Base-by-base conservation (phyloP, 2,113 vertebrate species). In the Ciconia boyciana region DNA sequence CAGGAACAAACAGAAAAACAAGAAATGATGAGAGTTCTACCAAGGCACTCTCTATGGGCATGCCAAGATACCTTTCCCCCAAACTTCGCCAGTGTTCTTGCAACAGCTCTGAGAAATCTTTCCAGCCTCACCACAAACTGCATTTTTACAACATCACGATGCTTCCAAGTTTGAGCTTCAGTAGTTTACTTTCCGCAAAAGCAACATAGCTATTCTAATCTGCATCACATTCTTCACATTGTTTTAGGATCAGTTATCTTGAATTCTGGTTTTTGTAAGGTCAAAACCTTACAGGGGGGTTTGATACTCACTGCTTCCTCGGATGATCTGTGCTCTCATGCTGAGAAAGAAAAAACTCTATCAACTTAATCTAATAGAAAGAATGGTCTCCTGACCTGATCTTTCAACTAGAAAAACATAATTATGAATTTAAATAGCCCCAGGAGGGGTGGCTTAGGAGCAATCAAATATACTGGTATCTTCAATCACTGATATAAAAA, bases 211-310 rank as follows among this genome's bases (percentile, higher is more conserved):
- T 60, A 65, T 74, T 91, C 96, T 85, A 95, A 95, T 96, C 94
- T 94, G 65, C 81, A 81, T 28, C 0, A 6, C 84, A 94, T 90
- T 69, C 80, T 70, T 96, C 44, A 41, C 91, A 98, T 96, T 95
- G 91, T 95, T 97, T 97, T 95, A 95, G 96, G 94, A 94, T 97
- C 96, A 97, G 94, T 86, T 97, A 96, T 95, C 93, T 76, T 76
- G 46, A 97, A 94, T 51, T 91, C 92, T 75, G 57, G 39, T 52
- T 91, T 93, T 83, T 89, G 68, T 62, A 94, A 97, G 86, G 39
- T 39, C 39, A 39, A 39, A 39, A 39, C 39, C 39, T 39, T 39
- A 39, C 39, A 39, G 28, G 32, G 69, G 64, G 61, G 87, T 60
- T 70, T 77, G 51, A 90, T 95, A 79, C 44, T 89, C 80, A 52